A percentile compares a stretch with the other conserved stretches of the same genome.
phyloP scores from a whole-genome alignment of 2,113 vertebrate species.

The Pipra filicauda region DNA sequence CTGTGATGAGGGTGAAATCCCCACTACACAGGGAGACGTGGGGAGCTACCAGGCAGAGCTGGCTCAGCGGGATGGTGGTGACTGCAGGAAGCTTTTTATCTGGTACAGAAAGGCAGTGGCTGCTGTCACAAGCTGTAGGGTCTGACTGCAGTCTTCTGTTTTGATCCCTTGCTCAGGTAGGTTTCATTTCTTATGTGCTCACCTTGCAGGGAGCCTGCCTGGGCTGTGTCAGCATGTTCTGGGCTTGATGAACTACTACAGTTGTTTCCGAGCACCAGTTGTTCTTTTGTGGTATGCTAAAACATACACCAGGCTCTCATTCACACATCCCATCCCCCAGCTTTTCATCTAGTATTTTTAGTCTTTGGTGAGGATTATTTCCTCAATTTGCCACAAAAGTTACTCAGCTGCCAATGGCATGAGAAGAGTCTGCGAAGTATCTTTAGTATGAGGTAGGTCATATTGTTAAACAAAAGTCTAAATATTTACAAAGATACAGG shows the following conservation, averaged over 20 bases:
- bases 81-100: background rate
- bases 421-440: background rate
- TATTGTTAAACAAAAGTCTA: background rate
- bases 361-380: background rate
- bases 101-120: background rate
- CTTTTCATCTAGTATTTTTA: background rate
- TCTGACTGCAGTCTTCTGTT: background rate
- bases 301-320: background rate
- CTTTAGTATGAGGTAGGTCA: background rate
- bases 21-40: background rate
- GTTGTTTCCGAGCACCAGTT: background rate
- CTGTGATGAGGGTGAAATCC: background rate
- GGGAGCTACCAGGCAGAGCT: background rate
- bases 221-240: background rate
- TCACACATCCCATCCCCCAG: background rate
- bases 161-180: background rate
- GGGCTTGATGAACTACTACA: background rate
- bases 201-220: background rate
- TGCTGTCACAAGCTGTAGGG: background rate
- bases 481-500: background rate
- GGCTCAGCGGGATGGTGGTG: background rate
- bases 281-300: background rate
- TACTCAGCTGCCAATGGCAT: background rate
- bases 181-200: background rate
- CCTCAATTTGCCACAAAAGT: background rate